Evolutionary conservation across 2,888 invertebrate genomes (phyloP), one percentile per base, ranked within the genome.

Genomic region (Agonum fuliginosum): DNA sequence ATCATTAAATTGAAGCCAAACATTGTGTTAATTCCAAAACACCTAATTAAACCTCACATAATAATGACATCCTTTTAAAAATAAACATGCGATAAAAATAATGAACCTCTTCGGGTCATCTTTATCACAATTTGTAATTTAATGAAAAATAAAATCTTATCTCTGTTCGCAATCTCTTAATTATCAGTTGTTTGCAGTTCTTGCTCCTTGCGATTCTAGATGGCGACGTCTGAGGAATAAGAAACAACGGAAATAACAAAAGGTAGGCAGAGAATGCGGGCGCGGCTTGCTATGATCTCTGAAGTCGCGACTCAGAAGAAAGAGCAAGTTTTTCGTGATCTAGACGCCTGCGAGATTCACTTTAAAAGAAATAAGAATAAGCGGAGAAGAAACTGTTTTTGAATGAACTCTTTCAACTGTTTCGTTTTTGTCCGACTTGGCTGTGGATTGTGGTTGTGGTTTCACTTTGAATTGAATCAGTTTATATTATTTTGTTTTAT

Each of bases 201-300:
- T 71, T 71, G 30, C 48, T 54, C 34, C 27, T 48, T 34, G 20
- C 20, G 22, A 43, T 14, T 27, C 30, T 27, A 34, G 8, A 37
- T 58, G 72, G 58, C 30, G 41, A 72, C 72, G 54, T 22, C 22
- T 6, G 19, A 34, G 41, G 72, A 72, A 72, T 72, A 72, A 54
- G 72, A 72, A 69, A 58, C 54, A 72, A 58, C 72, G 72, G 72
- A 72, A 72, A 72, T 72, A 71, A 72, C 72, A 72, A 72, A 72
- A 72, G 72, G 37, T 46, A 54, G 51, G 34, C 37, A 54, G 43
- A 12, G 37, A 72, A 37, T 54, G 54, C 72, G 58, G 58, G 54
- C 72, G 72, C 72, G 72, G 72, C 72, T 58, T 54, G n/a, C 58
- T 41, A n/a, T 72, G 72, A 72, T 72, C 54, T 72, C 27, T 37